These are phyloP conservation scores for Fistularia commersonii DNA, from an alignment of 2,797 vertebrate species.

Conservation along the genomic window DNA sequence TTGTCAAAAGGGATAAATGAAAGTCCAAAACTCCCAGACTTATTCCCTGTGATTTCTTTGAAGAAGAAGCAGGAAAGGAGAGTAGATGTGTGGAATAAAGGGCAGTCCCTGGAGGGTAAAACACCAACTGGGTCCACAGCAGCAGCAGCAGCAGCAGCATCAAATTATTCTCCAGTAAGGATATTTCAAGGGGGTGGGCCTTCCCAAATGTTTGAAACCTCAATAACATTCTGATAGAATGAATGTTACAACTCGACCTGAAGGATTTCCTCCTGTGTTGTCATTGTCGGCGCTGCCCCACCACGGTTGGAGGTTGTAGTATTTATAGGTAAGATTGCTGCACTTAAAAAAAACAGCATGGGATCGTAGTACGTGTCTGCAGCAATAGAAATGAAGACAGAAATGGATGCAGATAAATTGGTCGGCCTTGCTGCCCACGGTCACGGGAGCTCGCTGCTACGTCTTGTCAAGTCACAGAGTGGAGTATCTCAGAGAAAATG, in stretches of 20 bases:
- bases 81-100: slow-evolving; percentile 11
- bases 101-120: slow-evolving; percentile 22
- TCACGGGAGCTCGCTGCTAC: no score
- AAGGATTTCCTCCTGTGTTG: slow-evolving; percentile 47
- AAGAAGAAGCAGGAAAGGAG: slow-evolving; percentile 4
- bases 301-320: not conserved
- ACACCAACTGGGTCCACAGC: slow-evolving; percentile 21
- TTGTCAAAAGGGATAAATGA: slow-evolving; percentile 23
- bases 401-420: no score
- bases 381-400: no score
- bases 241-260: slow-evolving; percentile 68
- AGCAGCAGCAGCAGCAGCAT: slow-evolving; percentile 27
- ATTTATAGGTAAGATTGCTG: not conserved
- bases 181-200: slow-evolving; percentile 27
- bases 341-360: no score
- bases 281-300: no score
- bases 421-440: no score
- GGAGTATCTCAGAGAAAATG: no score
- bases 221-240: slow-evolving; percentile 61
- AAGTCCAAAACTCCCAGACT: slow-evolving; percentile 4
- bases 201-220: slow-evolving; percentile 54
- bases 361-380: no score
- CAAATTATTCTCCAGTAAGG: slow-evolving; percentile 16
- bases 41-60: slow-evolving; percentile 16
- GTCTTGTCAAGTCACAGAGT: no score